Conservation (phyloP, 2,113 vertebrate species). For the Aleadryas rufinucha region DNA sequence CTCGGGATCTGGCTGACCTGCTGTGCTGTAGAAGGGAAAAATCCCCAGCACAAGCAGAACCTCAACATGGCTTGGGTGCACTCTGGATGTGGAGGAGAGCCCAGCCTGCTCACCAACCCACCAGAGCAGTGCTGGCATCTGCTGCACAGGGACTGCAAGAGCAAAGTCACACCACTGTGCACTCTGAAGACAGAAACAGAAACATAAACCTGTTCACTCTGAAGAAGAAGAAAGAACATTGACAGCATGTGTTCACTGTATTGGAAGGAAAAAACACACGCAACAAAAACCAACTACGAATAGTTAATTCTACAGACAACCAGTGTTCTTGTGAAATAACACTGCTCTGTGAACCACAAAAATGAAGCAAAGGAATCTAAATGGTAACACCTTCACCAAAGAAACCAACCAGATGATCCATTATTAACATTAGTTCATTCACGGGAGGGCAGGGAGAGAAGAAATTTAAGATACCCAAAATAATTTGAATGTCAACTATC, state of each 20-base stretch:
- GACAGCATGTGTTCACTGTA: not conserved
- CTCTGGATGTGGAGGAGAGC: too few relatives aligned
- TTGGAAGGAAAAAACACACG: too few relatives aligned
- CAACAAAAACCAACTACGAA: not conserved
- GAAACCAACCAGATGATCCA: not conserved
- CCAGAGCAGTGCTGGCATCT: rapidly evolving
- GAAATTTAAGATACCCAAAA: not conserved
- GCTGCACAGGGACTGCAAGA: not conserved
- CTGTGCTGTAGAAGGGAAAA: not conserved
- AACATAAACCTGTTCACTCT: not conserved
- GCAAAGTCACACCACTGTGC: not conserved
- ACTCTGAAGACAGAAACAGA: not conserved
- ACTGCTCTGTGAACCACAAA: not conserved
- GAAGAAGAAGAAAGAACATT: not conserved
- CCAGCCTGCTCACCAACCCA: not conserved
- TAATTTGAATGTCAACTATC: not conserved
- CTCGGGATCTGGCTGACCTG: not conserved
- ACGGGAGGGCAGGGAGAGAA: not conserved
- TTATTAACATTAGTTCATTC: not conserved
- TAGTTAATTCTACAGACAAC: not conserved
- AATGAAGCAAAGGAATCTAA: rapidly evolving
- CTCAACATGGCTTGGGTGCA: rapidly evolving
- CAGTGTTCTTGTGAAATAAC: not conserved
- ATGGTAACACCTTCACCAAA: not conserved
- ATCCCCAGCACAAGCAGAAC: not conserved